A percentile compares a stretch with the other conserved stretches of the same genome.
These are phyloP conservation scores for Lycia hirtaria DNA, from an alignment of 2,888 invertebrate genomes.

Conservation along the genomic window DNA sequence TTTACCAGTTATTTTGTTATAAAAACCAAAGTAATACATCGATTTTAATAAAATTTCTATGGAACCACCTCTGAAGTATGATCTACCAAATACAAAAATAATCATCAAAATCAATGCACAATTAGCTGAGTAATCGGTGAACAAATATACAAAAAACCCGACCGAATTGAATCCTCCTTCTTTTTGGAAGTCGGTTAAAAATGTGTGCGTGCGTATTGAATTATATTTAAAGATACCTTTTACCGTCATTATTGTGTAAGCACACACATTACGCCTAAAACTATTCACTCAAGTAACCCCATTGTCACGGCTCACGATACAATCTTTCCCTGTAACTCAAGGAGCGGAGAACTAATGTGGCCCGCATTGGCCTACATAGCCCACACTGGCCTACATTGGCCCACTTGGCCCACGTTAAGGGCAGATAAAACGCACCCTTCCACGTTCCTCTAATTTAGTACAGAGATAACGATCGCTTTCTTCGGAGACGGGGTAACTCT, in stretches of 20 bases:
- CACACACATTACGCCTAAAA: not conserved
- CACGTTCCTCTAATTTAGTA: conserved; percentile 67
- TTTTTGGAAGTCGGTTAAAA: too few relatives aligned
- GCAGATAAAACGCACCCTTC: conserved; percentile 66
- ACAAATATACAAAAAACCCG: too few relatives aligned
- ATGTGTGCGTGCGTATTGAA: too few relatives aligned
- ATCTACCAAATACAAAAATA: too few relatives aligned
- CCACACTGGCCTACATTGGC: conserved; percentile 50
- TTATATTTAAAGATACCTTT: too few relatives aligned
- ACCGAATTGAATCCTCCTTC: too few relatives aligned
- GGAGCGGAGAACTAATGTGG: conserved; percentile 41
- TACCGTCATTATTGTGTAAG: not conserved
- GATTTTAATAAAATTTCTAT: too few relatives aligned
- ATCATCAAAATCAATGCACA: too few relatives aligned
- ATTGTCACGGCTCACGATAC: conserved; percentile 30
- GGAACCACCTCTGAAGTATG: too few relatives aligned
- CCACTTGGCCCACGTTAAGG: conserved; percentile 47
- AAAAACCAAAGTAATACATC: too few relatives aligned
- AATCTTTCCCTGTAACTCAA: conserved; percentile 28
- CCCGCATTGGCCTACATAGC: conserved; percentile 53
- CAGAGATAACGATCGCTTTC: conserved; percentile 63
- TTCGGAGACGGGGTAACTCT: conserved; percentile 4
- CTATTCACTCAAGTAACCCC: conserved; percentile 15
- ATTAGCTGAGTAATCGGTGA: too few relatives aligned
- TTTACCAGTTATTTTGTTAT: too few relatives aligned